Evolutionary conservation across 2,797 vertebrate genomes (phyloP), one percentile per base, ranked within the genome.

Genomic region (Meriones psammophilus): DNA sequence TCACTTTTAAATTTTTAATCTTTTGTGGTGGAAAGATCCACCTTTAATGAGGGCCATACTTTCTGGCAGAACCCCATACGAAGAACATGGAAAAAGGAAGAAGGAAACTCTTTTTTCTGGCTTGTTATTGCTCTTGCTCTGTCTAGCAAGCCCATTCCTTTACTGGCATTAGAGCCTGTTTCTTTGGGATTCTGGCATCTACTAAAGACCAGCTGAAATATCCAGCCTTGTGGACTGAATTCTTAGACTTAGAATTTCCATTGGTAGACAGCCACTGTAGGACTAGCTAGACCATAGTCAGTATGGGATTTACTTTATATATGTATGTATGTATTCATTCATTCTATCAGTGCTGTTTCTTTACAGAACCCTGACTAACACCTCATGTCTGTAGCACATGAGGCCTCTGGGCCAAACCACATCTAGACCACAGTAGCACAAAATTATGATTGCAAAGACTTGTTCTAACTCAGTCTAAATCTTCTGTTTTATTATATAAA

Each of bases 181-280:
- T n/a, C 30, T 85, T 68, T 68, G 42, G 30, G 12, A 36, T 86
- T 69, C 46, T 69, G 66, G 18, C 39, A 22, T n/a, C 33, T n/a
- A 24, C 30, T 54, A 30, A 54, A 26, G 42, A 24, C 30, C 42
- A 69, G 4, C 24, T 69, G 66, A 69, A 20, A 86, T 46, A 68
- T 54, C 20, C 17, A n/a, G 56, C 64, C 28, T 64, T 5, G 20
- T 18, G 54, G 69, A 36, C 46, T 69, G 30, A 17, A 17, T 26
- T 69, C 30, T n/a, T 46, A 9, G 33, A 86, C 20, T n/a, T 46
- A 9, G 33, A 86, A 13, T 13, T 86, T 69, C 84, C 22, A 13
- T 36, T 86, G 66, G 20, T 69, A 69, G 46, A 36, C 18, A 86
- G 50, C 84, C 66, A 69, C 69, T 86, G 84, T 56, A 36, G 84